Evolutionary conservation across 2,797 vertebrate species (phyloP).

Genomic region (Halcyon chelicuti): DNA sequence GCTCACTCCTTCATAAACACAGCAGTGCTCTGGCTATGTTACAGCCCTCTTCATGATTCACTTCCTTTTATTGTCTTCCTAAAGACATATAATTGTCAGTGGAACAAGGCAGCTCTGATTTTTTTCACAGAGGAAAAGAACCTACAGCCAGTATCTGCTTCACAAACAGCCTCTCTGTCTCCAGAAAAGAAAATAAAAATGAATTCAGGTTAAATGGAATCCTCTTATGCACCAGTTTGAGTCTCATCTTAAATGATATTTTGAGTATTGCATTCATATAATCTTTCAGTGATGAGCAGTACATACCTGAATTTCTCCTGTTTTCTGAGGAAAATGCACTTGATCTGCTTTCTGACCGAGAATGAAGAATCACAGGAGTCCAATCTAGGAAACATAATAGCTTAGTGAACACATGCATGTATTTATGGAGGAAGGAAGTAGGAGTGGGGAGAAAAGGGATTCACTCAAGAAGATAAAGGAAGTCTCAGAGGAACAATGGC

Average conservation of each 20-base stretch:
- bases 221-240: background rate
- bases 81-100: too few relatives aligned
- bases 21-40: background rate
- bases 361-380: background rate
- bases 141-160: background rate
- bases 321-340: background rate
- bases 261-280: background rate
- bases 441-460: fast-evolving
- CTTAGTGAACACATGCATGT: background rate
- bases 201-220: background rate
- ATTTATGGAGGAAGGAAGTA: background rate
- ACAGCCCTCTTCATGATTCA: background rate
- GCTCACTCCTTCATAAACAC: background rate
- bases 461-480: background rate
- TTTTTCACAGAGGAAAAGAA: background rate
- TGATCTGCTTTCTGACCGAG: background rate
- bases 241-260: background rate
- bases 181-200: background rate
- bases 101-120: background rate
- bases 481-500: background rate
- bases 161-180: background rate
- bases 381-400: background rate
- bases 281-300: background rate
- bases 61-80: background rate
- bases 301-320: background rate